Evolutionary conservation across 2,888 invertebrate species (phyloP), one percentile per base, ranked within the genome.

Genomic region (Lysandra coridon): DNA sequence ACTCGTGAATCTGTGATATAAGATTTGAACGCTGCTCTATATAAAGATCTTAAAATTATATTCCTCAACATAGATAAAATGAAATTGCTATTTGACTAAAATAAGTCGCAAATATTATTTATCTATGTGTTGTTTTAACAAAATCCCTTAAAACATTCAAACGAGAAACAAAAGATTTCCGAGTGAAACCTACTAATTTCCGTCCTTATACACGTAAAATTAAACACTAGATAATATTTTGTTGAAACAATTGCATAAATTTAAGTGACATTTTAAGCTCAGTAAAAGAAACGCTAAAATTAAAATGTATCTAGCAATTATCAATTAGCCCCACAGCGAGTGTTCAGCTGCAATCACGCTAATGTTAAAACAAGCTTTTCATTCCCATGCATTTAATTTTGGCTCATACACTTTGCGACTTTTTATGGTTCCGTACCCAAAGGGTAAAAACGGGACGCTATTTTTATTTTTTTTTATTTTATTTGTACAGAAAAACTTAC

Each of bases 251-350:
- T 69, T 4, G 12, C 10, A 69, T 69, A 37, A 69, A 33, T 69
- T 33, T 23, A 64, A 64, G 12, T 12, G 10, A 4, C 14, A 33
- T 14, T 4, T 69, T 69, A 14, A 69, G 33, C 14, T 17, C 23
- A 69, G 30, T 12, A 37, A 69, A 69, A 37, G 64, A 69, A 69
- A 37, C 33, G 12, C 12, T 64, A 10, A 64, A 64, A 69, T 69
- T 69, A 69, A 69, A 69, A 69, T 69, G 69, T 69, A 69, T 69
- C 33, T 69, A 69, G 69, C 69, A 37, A 69, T 69, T 69, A 69
- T 33, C 69, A 69, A 69, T 69, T 69, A 69, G 33, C 69, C 30
- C 62, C 62, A 62, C 64, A 23, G 33, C 33, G 33, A 37, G 69
- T 69, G 33, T 69, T 33, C 69, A 12, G 33, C 69, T 37, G 33